Evolutionary conservation across 2,113 vertebrate species (phyloP).

Genomic region (Desmodus rotundus): DNA sequence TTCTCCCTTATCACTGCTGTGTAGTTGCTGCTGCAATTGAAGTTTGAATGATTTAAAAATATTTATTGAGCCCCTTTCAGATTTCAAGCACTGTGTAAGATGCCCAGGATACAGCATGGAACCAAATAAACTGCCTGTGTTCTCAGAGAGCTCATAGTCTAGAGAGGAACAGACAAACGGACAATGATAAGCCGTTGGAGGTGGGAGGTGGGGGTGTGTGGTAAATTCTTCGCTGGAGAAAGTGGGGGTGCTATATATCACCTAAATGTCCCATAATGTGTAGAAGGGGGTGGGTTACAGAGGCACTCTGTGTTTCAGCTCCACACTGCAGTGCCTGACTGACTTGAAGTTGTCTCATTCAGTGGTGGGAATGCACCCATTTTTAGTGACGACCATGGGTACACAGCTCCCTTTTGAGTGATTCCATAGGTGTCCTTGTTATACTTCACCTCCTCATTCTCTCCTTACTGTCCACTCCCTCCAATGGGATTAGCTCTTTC

Average conservation of each 20-base stretch:
- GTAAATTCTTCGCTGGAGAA: neutral
- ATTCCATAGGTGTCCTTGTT: neutral
- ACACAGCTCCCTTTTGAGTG: neutral
- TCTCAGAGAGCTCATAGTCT: neutral
- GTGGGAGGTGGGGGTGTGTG: too few relatives aligned
- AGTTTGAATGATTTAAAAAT: neutral
- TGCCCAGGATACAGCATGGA: neutral
- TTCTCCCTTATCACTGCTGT: neutral
- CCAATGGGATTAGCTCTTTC: neutral
- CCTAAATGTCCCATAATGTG: neutral
- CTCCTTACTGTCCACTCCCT: neutral
- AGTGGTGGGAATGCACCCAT: neutral
- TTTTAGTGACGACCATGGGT: neutral
- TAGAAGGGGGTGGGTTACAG: neutral
- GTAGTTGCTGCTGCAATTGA: neutral
- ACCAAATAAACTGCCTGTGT: neutral
- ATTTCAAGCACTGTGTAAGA: neutral
- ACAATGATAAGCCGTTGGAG: neutral
- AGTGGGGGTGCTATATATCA: neutral
- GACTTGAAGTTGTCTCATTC: neutral
- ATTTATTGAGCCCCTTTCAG: neutral
- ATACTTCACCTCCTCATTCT: neutral
- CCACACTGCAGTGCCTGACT: neutral
- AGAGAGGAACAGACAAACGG: neutral
- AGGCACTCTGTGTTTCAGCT: neutral